Evolutionary conservation across 2,113 vertebrate species (phyloP), one percentile per base, ranked within the genome.

Genomic region (Nanorana parkeri): DNA sequence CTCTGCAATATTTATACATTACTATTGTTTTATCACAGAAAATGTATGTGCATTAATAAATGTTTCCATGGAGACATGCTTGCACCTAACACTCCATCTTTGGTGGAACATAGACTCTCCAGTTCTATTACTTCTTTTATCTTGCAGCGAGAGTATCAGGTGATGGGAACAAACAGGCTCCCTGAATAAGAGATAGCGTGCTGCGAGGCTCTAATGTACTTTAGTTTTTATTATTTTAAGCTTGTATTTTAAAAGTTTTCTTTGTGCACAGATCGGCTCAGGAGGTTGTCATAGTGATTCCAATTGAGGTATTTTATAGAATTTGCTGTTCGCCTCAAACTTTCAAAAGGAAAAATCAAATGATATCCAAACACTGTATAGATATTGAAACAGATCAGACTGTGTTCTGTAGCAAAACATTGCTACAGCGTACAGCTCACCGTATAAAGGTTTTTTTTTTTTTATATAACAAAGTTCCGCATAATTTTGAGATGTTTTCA

Each of bases 271-370:
- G 54, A 56, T 56, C 10, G 26, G 61, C 61, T 64, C 61, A 2
- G 24, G 19, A 21, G 13, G 69, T 73, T 73, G 69, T 73, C 69
- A 73, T 73, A 52, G 69, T n/a, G 20, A 56, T 73, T 54, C n/a
- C 52, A 58, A 73, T 54, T 71, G 68, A 71, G 41, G 29, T 17
- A 71, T 55, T 71, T 54, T 72, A 28, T 28, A 19, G 51, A 72
- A 55, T 56, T 55, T 55, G 23, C 51, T 71, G 13, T 71, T 52
- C 51, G 17, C 52, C 68, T 29, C 51, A 23, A 71, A 71, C 23
- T 54, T 71, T 26, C 23, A 55, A 55, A 73, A 29, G 8, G 19
- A 23, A 47, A 52, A 47, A 47, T 4, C 6, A 47, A 47, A 0
- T 58, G 56, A 73, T 73, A 26, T 17, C 52, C 26, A 56, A 56